Evolutionary conservation across 2,113 vertebrate genomes (phyloP), one percentile per base, ranked within the genome.

Genomic region (Chaenogobius annularis): DNA sequence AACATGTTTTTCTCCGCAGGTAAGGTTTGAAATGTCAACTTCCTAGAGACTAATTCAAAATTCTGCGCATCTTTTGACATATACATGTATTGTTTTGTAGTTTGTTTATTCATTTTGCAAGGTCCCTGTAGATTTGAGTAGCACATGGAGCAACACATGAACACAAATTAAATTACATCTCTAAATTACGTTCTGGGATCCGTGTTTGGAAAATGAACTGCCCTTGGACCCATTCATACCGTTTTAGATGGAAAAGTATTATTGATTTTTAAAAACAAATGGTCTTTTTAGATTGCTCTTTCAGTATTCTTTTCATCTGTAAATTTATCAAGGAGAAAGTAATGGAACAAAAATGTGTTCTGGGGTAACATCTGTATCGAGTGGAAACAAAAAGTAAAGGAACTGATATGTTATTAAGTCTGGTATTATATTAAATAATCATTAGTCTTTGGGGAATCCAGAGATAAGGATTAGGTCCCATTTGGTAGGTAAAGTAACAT

Each of bases 1-100:
- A 83, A 95, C 93, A 31, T 99, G 98, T 81, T 99, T 99, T 88
- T 88, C 95, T 0, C 97, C 98, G 77, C 96, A 99, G 95, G 97
- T 98, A 90, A 72, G 77, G 37, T 5, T 19, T 62, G 40, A 26
- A 15, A 37, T 9, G 0, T 9, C 5, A 9, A n/a, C 9, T 63
- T 3, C 8, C 10, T 1, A 26, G 15, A 15, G 55, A 26, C 22
- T 3, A 7, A 31, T 14, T 13, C 4, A 59, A 59, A 26, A 31
- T 59, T 13, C 5, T 31, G 13, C 14, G 23, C 61, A n/a, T 43
- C 59, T 62, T 31, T 23, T 31, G 14, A 13, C 58, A 35, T 63
- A 15, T 17, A 13, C 58, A 19, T 63, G 31, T 17, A 26, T 31
- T 11, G 58, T 9, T 35, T 13, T 35, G 23, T 14, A 69, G 55